A percentile compares a stretch with the other conserved stretches of the same genome.
phyloP scores from a whole-genome alignment of 2,888 invertebrate species.

The Pandemis corylana region DNA sequence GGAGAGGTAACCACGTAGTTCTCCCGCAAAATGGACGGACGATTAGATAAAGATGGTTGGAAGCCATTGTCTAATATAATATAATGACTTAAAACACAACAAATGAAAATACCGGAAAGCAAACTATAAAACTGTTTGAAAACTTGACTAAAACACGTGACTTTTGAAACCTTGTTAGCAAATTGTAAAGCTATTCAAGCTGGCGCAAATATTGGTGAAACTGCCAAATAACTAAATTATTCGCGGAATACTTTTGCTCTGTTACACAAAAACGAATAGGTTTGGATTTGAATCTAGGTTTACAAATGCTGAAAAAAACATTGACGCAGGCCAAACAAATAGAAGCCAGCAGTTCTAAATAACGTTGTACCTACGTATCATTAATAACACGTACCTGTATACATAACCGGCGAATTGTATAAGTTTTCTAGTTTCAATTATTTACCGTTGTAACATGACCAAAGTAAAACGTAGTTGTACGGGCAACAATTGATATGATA shows the following conservation, averaged over 20 bases:
- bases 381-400: no score
- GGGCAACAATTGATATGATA: no score
- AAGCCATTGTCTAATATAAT: no score
- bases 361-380: no score
- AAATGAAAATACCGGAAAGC: background rate
- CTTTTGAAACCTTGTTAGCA: conserved; percentile 18
- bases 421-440: no score
- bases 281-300: background rate
- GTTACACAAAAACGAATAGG: background rate
- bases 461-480: no score
- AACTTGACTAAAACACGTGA: background rate
- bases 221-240: conserved; percentile 11
- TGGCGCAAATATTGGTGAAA: conserved; percentile 22
- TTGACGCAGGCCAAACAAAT: no score
- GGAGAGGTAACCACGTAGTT: no score
- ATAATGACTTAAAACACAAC: background rate
- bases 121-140: background rate
- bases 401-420: no score
- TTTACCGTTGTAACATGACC: no score
- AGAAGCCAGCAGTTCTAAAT: background rate
- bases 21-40: no score
- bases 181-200: conserved; percentile 22
- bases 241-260: conserved; percentile 5
- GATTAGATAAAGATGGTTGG: no score
- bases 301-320: background rate